Evolutionary conservation across 92 coral and sea anemone genomes (phyloP).

Genomic region (Phenganax marumi): DNA sequence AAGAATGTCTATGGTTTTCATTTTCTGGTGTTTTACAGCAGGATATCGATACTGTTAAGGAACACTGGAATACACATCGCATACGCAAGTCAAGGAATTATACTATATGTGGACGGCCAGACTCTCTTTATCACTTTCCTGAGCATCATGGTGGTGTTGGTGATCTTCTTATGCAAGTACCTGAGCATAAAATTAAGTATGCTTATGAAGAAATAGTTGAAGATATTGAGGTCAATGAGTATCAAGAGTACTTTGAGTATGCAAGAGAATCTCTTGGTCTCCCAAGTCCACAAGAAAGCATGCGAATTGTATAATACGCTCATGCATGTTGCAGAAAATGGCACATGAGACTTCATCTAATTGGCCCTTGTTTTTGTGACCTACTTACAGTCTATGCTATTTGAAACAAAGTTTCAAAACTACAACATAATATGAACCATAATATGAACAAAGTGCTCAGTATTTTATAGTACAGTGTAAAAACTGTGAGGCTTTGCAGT

Average conservation of each 20-base stretch:
- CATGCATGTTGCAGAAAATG: neutral
- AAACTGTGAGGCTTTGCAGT: neutral
- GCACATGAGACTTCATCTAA: too few species aligned
- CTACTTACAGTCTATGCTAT: too few species aligned
- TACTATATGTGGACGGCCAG: slow-evolving; percentile 67
- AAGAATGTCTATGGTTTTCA: slow-evolving; percentile 65
- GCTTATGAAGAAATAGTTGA: slow-evolving; percentile 50
- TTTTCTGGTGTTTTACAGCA: slow-evolving; percentile 55
- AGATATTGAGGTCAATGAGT: slow-evolving; percentile 38
- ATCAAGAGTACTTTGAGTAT: slow-evolving; percentile 70
- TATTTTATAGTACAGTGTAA: neutral
- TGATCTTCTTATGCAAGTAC: slow-evolving; percentile 43
- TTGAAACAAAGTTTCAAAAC: too few species aligned
- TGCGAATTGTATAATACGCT: slow-evolving; percentile 29
- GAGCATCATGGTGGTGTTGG: slow-evolving; percentile 56
- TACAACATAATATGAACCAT: too few species aligned
- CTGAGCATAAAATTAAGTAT: slow-evolving; percentile 45
- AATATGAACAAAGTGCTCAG: too few species aligned
- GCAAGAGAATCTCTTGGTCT: slow-evolving; percentile 52
- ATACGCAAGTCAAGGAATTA: slow-evolving; percentile 56
- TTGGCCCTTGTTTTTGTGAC: too few species aligned
- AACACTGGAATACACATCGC: slow-evolving; percentile 69
- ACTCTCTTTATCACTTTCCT: slow-evolving; percentile 59
- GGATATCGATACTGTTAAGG: slow-evolving; percentile 55
- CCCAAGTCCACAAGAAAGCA: slow-evolving; percentile 36